These are phyloP conservation scores for Artibeus lituratus DNA, from an alignment of 2,797 vertebrate genomes.

Conservation along the genomic window DNA sequence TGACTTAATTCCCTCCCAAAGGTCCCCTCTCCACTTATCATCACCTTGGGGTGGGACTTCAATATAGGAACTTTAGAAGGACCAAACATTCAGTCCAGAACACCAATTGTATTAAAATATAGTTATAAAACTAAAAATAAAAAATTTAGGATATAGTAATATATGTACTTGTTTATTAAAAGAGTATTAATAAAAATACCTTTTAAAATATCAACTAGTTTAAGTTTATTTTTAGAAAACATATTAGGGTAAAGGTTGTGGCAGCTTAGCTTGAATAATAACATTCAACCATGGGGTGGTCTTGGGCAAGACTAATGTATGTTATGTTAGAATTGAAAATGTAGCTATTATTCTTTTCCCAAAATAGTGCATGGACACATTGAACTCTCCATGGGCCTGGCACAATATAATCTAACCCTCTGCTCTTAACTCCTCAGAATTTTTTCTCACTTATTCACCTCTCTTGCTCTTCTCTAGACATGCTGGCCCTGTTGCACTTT, in stretches of 20 bases:
- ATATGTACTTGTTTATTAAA: neutral
- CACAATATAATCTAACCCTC: neutral
- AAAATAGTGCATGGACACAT: neutral
- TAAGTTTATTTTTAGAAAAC: neutral
- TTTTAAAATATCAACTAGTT: neutral
- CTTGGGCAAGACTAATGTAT: neutral
- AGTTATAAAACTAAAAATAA: neutral
- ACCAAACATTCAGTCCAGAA: neutral
- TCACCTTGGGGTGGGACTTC: neutral
- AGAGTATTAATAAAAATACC: neutral
- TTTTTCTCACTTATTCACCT: fast-evolving
- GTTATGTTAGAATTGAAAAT: neutral
- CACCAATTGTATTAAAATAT: neutral
- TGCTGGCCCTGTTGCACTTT: neutral
- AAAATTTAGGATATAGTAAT: neutral
- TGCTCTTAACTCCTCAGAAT: neutral
- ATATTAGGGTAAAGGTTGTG: neutral
- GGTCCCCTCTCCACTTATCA: neutral
- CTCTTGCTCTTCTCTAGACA: neutral
- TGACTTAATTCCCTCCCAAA: neutral
- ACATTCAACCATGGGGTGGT: neutral
- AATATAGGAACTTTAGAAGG: neutral
- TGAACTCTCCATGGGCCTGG: neutral
- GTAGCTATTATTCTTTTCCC: neutral
- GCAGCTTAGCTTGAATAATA: neutral